These are phyloP conservation scores for Drosophila antonietae DNA, from an alignment of 2,888 invertebrate species.

Conservation along the genomic window DNA sequence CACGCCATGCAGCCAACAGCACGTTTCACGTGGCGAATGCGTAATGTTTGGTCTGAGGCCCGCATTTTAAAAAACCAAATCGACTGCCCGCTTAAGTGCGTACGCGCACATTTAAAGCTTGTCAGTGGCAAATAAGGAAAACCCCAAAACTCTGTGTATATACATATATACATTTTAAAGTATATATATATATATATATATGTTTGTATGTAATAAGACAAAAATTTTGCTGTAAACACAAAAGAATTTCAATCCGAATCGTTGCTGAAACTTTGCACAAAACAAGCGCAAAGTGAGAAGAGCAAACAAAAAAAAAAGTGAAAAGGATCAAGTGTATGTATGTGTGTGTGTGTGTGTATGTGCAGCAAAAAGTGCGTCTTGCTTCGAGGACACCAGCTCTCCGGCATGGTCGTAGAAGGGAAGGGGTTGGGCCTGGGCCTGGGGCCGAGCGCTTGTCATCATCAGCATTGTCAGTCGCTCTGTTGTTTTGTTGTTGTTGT, in stretches of 20 bases:
- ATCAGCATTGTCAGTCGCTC: slow-evolving; percentile 59
- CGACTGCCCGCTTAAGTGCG: slow-evolving; percentile 33
- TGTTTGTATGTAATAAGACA: slow-evolving; percentile 36
- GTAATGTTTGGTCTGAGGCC: slow-evolving; percentile 26
- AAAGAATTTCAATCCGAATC: slow-evolving; percentile 76
- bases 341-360: slow-evolving; percentile 15
- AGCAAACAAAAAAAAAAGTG: not conserved
- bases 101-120: slow-evolving; percentile 23
- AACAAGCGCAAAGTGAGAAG: slow-evolving; percentile 30
- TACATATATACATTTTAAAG: not conserved
- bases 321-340: slow-evolving; percentile 9
- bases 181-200: not conserved
- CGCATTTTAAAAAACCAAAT: slow-evolving; percentile 35
- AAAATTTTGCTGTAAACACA: slow-evolving; percentile 68
- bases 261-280: slow-evolving; percentile 58
- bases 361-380: slow-evolving; percentile 55
- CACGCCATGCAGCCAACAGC: not conserved
- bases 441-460: slow-evolving; percentile 58
- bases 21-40: slow-evolving; percentile 49
- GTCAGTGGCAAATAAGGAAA: slow-evolving; percentile 36
- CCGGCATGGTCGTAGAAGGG: slow-evolving; percentile 30
- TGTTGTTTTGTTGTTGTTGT: not conserved
- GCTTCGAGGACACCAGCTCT: slow-evolving; percentile 38
- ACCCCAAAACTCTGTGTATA: not conserved
- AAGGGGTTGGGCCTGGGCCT: not conserved